These are phyloP conservation scores for Oncorhynchus masou DNA, from an alignment of 2,113 vertebrate species.

Conservation along the genomic window DNA sequence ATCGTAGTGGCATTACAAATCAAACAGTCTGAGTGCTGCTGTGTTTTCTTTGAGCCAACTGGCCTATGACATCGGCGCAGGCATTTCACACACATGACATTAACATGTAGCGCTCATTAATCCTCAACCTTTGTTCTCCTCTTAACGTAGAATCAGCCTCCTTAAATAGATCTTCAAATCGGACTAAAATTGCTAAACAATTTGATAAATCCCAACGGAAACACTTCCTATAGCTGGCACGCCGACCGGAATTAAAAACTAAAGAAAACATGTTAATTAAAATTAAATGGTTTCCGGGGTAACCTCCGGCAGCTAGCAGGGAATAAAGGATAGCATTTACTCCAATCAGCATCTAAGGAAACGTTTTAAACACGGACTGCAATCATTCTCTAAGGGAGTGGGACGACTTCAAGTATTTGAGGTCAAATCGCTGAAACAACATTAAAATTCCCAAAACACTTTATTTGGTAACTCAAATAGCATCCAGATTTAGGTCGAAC, in stretches of 20 bases:
- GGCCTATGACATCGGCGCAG: background rate
- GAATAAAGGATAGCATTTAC: slow-evolving; percentile 25
- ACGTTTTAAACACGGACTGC: slow-evolving; percentile 30
- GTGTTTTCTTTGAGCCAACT: background rate
- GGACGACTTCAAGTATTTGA: slow-evolving; percentile 14
- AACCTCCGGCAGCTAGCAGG: background rate
- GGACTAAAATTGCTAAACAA: background rate
- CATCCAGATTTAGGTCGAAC: slow-evolving; percentile 16
- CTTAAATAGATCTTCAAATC: background rate
- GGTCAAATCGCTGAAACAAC: slow-evolving; percentile 27
- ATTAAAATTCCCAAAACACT: slow-evolving; percentile 14
- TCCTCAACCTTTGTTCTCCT: background rate
- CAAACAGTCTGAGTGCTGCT: too few relatives aligned
- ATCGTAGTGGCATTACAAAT: background rate
- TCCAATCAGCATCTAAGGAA: slow-evolving; percentile 33
- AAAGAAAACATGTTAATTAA: slow-evolving; percentile 14
- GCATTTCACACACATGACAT: background rate
- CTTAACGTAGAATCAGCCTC: background rate
- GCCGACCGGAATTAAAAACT: background rate
- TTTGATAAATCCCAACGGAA: background rate
- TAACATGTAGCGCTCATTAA: background rate
- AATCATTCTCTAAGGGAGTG: background rate
- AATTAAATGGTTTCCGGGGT: background rate
- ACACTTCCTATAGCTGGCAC: background rate
- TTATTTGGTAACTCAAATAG: slow-evolving; percentile 18